Conservation (phyloP, 1,140 invertebrate species). For the Goniozus legneri region DNA sequence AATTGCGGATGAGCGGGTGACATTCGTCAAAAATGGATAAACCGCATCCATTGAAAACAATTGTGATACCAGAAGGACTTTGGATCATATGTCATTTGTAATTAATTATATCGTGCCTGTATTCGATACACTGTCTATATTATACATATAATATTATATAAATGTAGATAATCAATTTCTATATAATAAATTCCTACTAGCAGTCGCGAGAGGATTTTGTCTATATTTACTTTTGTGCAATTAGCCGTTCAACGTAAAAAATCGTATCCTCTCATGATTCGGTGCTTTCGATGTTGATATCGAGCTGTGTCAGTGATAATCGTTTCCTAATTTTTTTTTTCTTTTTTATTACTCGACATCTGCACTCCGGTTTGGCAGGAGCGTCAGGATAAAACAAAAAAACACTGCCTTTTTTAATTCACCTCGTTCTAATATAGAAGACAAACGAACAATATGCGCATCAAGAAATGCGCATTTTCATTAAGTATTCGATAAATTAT, state of each 20-base stretch:
- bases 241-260: conserved; percentile 25
- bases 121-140: conserved; percentile 44
- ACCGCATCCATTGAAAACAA: conserved; percentile 31
- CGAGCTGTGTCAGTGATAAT: background rate
- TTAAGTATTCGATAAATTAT: no score
- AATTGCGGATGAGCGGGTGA: conserved; percentile 16
- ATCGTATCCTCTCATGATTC: conserved; percentile 29
- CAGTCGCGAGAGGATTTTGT: conserved; percentile 20
- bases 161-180: conserved; percentile 40
- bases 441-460: no score
- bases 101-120: conserved; percentile 51
- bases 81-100: conserved; percentile 43
- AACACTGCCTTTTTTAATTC: conserved; percentile 12
- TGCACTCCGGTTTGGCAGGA: background rate
- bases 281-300: conserved; percentile 27
- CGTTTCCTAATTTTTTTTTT: background rate
- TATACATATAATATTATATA: conserved; percentile 28
- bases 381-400: background rate
- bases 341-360: background rate
- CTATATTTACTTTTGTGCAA: conserved; percentile 37
- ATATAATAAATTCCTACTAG: conserved; percentile 37
- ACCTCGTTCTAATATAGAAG: conserved; percentile 1
- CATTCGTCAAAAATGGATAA: conserved; percentile 12
- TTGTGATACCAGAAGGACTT: conserved; percentile 46
- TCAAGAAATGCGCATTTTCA: no score